Evolutionary conservation across 2,113 vertebrate genomes (phyloP).

Genomic region (Hippocampus guttulatus): DNA sequence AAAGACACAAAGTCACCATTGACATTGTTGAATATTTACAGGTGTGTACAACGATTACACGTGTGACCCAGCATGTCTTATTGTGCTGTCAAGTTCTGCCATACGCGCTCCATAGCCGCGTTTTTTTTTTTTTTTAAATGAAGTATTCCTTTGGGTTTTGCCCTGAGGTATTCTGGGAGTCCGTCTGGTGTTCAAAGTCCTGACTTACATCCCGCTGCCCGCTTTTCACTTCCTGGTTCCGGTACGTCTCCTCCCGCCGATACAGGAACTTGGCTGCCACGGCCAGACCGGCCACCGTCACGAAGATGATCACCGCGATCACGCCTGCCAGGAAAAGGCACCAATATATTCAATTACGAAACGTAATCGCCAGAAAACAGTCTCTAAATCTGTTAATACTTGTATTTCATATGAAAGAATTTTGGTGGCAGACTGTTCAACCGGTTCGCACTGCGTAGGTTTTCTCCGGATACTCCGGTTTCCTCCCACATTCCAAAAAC

Average conservation of each 20-base stretch:
- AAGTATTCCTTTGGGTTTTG: slow-evolving; percentile 93
- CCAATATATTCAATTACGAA: background rate
- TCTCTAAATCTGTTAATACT: too few relatives aligned
- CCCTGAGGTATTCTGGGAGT: slow-evolving; percentile 72
- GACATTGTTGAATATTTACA: slow-evolving; percentile 3
- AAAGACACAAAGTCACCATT: slow-evolving; percentile 4
- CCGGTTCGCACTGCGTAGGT: too few relatives aligned
- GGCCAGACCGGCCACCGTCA: slow-evolving; percentile 76
- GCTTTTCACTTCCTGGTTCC: slow-evolving; percentile 79
- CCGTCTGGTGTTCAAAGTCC: slow-evolving; percentile 81
- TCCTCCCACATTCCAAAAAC: too few relatives aligned
- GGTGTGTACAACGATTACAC: background rate
- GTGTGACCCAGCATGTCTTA: background rate
- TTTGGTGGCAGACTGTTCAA: too few relatives aligned
- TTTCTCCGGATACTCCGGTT: too few relatives aligned
- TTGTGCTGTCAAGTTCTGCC: background rate
- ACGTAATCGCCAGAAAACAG: background rate
- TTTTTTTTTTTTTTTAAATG: slow-evolving; percentile 71
- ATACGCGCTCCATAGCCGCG: background rate
- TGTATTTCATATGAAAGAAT: too few relatives aligned
- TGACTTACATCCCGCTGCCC: slow-evolving; percentile 79
- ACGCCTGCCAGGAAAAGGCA: slow-evolving; percentile 72
- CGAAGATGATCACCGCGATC: slow-evolving; percentile 88
- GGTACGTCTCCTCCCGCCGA: slow-evolving; percentile 81
- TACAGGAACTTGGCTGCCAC: slow-evolving; percentile 77